A percentile compares a stretch with the other conserved stretches of the same genome.
Conservation (phyloP, 2,797 vertebrate species). For the Xiphophorus birchmanni region DNA sequence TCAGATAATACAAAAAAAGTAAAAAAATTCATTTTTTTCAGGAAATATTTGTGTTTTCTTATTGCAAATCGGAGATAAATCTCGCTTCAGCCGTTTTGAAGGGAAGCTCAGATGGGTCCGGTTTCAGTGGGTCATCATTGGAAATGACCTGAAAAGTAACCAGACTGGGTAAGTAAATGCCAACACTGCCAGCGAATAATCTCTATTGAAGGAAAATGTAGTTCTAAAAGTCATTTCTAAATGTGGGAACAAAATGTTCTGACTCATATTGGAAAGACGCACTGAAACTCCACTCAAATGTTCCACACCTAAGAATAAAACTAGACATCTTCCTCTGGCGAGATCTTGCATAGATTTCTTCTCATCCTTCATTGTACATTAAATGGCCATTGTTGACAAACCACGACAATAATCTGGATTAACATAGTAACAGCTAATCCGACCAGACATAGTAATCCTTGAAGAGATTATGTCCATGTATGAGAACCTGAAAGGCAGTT, state of each 20-base stretch:
- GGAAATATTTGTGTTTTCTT: neutral
- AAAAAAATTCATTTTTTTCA: too few relatives aligned
- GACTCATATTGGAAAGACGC: neutral
- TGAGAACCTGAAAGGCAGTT: neutral
- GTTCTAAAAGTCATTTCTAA: neutral
- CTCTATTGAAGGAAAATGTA: neutral
- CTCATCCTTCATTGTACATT: neutral
- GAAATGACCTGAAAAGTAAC: neutral
- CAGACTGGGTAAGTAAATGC: neutral
- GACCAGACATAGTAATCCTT: conserved; percentile 25
- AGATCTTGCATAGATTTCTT: neutral
- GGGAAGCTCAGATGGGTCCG: neutral
- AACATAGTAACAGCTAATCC: conserved; percentile 28
- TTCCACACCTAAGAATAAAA: neutral
- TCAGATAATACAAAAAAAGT: neutral
- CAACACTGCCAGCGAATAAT: neutral
- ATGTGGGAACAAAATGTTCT: neutral
- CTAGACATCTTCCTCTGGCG: neutral
- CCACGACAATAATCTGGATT: conserved; percentile 18
- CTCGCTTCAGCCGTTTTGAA: neutral
- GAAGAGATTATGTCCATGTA: conserved; percentile 1
- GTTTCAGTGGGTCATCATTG: neutral
- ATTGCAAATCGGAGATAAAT: neutral
- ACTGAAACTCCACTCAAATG: neutral
- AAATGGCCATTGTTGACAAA: neutral